phyloP scores from a whole-genome alignment of 2,113 vertebrate genomes.

The Ondatra zibethicus region DNA sequence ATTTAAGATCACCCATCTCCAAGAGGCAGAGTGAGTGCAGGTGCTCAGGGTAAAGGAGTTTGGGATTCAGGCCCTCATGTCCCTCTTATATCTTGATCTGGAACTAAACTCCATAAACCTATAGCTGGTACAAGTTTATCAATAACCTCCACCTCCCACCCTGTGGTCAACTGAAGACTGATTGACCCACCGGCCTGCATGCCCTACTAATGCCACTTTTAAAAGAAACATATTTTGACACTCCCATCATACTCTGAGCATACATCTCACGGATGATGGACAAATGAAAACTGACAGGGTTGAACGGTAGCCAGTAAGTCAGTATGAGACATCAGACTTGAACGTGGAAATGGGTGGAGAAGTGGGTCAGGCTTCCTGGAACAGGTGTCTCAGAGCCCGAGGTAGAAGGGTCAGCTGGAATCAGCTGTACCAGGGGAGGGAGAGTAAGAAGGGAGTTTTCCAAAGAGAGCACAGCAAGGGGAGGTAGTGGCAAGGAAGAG shows the following conservation, averaged over 20 bases:
- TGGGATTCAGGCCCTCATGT: not conserved
- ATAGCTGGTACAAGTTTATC: not conserved
- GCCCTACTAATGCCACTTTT: not conserved
- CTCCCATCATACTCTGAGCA: not conserved
- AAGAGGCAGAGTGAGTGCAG: accelerated
- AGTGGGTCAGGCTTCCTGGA: slow-evolving; percentile 6
- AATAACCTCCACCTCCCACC: not conserved
- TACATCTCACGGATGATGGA: not conserved
- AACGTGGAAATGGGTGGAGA: not conserved
- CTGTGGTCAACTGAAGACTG: not conserved
- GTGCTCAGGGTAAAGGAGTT: not conserved
- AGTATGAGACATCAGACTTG: not conserved
- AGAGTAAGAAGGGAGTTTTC: not conserved
- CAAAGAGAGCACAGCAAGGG: not conserved
- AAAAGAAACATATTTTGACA: not conserved
- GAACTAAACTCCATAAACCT: not conserved
- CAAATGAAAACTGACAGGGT: not conserved
- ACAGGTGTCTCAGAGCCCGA: not conserved
- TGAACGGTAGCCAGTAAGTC: not conserved
- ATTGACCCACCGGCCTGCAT: not conserved
- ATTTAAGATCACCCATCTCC: not conserved
- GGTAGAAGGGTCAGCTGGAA: not conserved
- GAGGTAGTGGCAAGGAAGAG: not conserved
- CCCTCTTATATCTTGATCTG: not conserved
- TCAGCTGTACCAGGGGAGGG: not conserved